phyloP scores from a whole-genome alignment of 1,140 invertebrate genomes.

The Stenopsyche tienmushanensis region DNA sequence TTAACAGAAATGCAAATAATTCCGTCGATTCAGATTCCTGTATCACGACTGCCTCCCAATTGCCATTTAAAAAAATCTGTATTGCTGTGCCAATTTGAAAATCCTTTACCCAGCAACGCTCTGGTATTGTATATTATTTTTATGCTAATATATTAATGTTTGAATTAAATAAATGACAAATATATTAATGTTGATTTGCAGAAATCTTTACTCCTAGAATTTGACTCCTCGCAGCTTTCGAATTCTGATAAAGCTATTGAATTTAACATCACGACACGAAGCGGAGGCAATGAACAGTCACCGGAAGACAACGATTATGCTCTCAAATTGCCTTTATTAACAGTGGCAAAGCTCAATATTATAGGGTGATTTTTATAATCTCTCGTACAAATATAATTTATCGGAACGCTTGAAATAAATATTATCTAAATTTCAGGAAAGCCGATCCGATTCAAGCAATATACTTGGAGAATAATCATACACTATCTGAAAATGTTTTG shows the following conservation, averaged over 20 bases:
- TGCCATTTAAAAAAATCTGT: constrained; percentile 16
- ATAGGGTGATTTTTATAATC: constrained; percentile 6
- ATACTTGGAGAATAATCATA: background rate
- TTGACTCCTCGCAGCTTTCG: background rate
- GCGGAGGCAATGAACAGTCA: constrained; percentile 8
- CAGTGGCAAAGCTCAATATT: background rate
- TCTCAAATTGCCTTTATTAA: background rate
- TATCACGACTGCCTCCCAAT: constrained; percentile 28
- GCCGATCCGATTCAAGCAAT: background rate
- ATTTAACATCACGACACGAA: constrained; percentile 11
- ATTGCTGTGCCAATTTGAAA: constrained; percentile 34
- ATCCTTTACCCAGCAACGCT: constrained; percentile 21
- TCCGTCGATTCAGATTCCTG: background rate
- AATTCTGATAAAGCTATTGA: background rate
- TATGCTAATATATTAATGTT: background rate
- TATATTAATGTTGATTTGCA: constrained; percentile 25
- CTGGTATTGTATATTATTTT: constrained; percentile 8
- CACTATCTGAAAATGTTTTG: background rate
- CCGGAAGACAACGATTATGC: background rate
- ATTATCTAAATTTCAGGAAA: background rate
- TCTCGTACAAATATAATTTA: background rate
- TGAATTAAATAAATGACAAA: background rate
- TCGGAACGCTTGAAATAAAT: background rate
- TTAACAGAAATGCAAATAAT: constrained; percentile 23
- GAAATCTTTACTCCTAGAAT: constrained; percentile 32